Base-by-base conservation (phyloP, 1,140 invertebrate species). In the Rhyzopertha dominica region DNA sequence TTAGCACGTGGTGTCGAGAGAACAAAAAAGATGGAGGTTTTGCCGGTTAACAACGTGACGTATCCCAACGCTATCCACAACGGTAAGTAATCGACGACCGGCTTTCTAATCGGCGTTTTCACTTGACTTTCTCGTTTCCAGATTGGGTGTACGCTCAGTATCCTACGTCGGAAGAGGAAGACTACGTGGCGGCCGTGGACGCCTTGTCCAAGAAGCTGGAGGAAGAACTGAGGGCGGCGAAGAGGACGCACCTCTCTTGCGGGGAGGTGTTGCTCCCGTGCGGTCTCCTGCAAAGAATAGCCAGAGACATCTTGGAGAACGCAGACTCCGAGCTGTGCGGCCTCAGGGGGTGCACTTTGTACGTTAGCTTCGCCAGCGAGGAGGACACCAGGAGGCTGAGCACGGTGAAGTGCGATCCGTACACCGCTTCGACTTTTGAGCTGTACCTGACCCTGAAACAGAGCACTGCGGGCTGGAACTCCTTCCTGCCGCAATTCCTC, bases 311-410 rank as follows among this genome's bases (percentile, higher is more conserved):
- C 9, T 73, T 90, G 29, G 74, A 76, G 9, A 79, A 86, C 70
- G 85, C 87, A 1, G 87, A 90, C 59, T 78, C 78, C 18, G 89
- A 92, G 66, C 88, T 87, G 16, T 91, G 87, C 59, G 89, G 88
- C 39, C 77, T 89, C 1, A 68, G 84, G 41, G 85, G 85, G 9
- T 85, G 84, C 53, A 84, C 81, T 0, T 71, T 87, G 9, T 86
- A 83, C 56, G 79, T 87, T 8, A 81, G 83, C 59, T 85, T 87
- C 47, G 81, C 84, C 61, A 48, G 80, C 82, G 25, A 74, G 76
- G 58, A 58, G 41, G 80, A 88, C 59, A 81, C 84, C 13, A 67
- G 74, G 56, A 68, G 73, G 59, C 69, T 87, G 26, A 74, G 74
- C 51, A 66, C 48, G 77, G 77, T 92, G 66, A 84, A 86, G 62